Evolutionary conservation across 2,113 vertebrate genomes (phyloP), one percentile per base, ranked within the genome.

Genomic region (Oophaga pumilio): DNA sequence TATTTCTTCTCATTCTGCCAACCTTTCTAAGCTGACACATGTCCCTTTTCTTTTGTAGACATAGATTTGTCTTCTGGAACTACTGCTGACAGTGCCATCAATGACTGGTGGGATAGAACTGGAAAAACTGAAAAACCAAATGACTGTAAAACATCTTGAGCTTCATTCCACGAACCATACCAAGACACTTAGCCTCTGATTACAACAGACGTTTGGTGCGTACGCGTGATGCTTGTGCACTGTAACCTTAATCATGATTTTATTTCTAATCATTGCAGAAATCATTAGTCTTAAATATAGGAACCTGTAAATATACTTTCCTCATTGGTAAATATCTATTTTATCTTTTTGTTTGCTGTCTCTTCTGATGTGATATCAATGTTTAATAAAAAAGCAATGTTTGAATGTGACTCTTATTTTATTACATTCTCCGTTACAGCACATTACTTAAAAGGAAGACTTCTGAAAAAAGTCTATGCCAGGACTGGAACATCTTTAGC

Each of bases 81-180:
- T 18, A 82, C 89, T 11, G n/a, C 84, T 20, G 43, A 87, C 22
- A 86, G 91, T 26, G 76, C 77, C 0, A 28, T 86, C 50, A 89
- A 87, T 28, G 73, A 33, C 10, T 92, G 91, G 88, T 89, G 90
- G 87, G 86, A 81, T 64, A 14, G 66, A 57, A 79, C 90, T 76
- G 84, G 66, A 49, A 84, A 90, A 59, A 89, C 78, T 76, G 90
- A 90, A 7, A 85, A 88, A 69, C 82, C 43, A 14, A 74, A 90
- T 11, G 89, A 93, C 0, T 94, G 93, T 4, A 89, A 69, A 56
- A 90, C 90, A 0, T 93, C 93, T 0, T 94, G 69, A 89, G 68
- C 10, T 7, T 12, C 33, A n/a, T 57, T 18, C 6, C 57, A n/a
- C 62, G 52, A 24, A 0, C 20, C 24, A 33, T 57, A 57, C 18